These are phyloP conservation scores for Hormaphis cornu DNA, from an alignment of 1,140 invertebrate genomes.

Conservation along the genomic window DNA sequence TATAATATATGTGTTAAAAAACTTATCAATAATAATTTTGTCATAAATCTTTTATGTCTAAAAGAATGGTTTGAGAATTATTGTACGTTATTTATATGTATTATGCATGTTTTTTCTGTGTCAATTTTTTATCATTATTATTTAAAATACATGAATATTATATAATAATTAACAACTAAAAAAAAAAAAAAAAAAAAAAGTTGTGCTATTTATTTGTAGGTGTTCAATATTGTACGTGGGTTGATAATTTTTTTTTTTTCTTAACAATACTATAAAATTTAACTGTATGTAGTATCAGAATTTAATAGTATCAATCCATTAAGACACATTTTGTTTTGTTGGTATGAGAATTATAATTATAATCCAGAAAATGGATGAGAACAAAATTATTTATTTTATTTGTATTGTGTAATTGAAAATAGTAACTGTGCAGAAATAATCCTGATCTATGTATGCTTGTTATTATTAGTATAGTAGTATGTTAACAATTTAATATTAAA, in stretches of 20 bases:
- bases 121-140: slow-evolving; percentile 31
- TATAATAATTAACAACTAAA: slow-evolving; percentile 29
- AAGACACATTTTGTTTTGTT: background rate
- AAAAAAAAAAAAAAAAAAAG: background rate
- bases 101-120: slow-evolving; percentile 32
- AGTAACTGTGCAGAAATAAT: slow-evolving; percentile 9
- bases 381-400: slow-evolving; percentile 22
- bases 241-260: slow-evolving; percentile 14
- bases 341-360: background rate
- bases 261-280: slow-evolving; percentile 2
- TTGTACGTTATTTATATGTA: slow-evolving; percentile 28
- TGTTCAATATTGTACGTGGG: slow-evolving; percentile 21
- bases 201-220: slow-evolving; percentile 21
- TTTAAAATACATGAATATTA: slow-evolving; percentile 25
- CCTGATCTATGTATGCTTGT: slow-evolving; percentile 26
- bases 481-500: slow-evolving; percentile 32
- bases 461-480: slow-evolving; percentile 31
- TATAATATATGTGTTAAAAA: too few species aligned
- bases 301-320: slow-evolving; percentile 16
- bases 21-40: background rate
- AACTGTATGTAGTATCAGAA: background rate
- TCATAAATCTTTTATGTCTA: slow-evolving; percentile 22
- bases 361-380: background rate
- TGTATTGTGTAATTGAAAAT: slow-evolving; percentile 24
- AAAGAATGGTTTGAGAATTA: slow-evolving; percentile 13